A percentile compares a stretch with the other conserved stretches of the same genome.
Conservation (phyloP, 35 echinoderm and acorn worm species). For the Patiria miniata region DNA sequence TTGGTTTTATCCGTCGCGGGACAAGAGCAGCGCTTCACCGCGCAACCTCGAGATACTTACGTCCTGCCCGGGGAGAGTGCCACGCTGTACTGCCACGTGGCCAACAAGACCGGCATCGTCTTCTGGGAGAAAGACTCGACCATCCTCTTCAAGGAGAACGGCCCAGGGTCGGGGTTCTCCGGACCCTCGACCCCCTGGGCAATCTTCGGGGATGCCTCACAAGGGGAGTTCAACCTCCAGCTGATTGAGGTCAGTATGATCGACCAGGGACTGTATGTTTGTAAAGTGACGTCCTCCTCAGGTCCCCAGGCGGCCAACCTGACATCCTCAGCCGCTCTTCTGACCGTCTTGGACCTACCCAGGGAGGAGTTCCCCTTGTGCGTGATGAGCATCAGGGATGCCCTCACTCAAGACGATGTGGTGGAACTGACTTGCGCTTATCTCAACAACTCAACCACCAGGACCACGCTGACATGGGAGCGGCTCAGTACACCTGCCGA, state of each 20-base stretch:
- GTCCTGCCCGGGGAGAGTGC: constrained; percentile 41
- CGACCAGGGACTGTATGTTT: constrained; percentile 53
- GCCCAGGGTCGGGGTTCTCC: not conserved
- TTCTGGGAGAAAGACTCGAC: constrained; percentile 58
- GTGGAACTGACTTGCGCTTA: constrained; percentile 68
- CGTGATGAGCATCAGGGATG: constrained; percentile 39
- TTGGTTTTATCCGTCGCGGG: not conserved
- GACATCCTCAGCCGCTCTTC: constrained; percentile 35
- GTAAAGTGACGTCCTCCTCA: constrained; percentile 33
- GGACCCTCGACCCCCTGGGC: constrained; percentile 37
- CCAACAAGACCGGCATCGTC: constrained; percentile 43
- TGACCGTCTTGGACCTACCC: constrained; percentile 29
- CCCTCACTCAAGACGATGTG: constrained; percentile 37
- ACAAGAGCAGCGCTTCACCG: constrained; percentile 32
- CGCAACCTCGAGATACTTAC: constrained; percentile 33
- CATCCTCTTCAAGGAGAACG: constrained; percentile 22
- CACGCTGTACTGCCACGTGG: constrained; percentile 57
- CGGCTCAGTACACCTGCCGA: not conserved
- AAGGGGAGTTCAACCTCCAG: constrained; percentile 66
- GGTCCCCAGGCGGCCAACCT: constrained; percentile 27
- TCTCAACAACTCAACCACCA: not conserved
- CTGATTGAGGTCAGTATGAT: not conserved
- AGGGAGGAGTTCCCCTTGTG: constrained; percentile 33
- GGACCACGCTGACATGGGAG: not conserved
- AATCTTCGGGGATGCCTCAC: constrained; percentile 43